Evolutionary conservation across 2,797 vertebrate genomes (phyloP).

Genomic region (Lepus oiostolus): DNA sequence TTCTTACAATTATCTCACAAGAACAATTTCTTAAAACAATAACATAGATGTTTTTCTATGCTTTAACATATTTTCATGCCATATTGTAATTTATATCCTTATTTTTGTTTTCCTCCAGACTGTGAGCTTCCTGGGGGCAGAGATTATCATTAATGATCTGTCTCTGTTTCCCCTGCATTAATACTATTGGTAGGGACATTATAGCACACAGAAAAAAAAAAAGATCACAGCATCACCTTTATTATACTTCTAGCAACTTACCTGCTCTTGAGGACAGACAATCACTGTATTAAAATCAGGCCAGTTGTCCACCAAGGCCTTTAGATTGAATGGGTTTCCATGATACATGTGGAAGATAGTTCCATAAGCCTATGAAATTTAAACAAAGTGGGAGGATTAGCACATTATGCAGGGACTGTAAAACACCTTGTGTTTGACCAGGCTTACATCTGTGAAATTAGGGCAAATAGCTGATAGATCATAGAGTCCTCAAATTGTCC

Average conservation of each 20-base stretch:
- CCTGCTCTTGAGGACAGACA: slow-evolving; percentile 64
- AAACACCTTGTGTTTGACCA: neutral
- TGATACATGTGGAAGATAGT: slow-evolving; percentile 72
- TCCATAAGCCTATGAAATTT: slow-evolving; percentile 64
- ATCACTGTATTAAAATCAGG: slow-evolving; percentile 78
- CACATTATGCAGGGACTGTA: neutral
- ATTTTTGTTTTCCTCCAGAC: neutral
- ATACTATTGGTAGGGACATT: neutral
- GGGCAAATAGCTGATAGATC: neutral
- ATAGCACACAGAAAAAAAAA: too few species aligned
- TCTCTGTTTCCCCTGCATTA: neutral
- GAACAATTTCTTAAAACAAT: neutral
- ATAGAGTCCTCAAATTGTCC: neutral
- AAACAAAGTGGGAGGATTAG: neutral
- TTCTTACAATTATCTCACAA: too few species aligned
- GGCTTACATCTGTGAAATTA: neutral
- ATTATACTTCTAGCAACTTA: slow-evolving; percentile 12
- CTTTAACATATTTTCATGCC: neutral
- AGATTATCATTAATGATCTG: neutral
- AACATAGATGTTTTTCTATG: neutral
- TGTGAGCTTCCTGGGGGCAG: neutral
- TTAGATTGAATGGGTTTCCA: slow-evolving; percentile 73
- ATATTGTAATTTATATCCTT: neutral
- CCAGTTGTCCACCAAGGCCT: slow-evolving; percentile 73
- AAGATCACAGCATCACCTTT: neutral